Evolutionary conservation across 2,888 invertebrate genomes (phyloP).

Genomic region (Agrypnus murinus): DNA sequence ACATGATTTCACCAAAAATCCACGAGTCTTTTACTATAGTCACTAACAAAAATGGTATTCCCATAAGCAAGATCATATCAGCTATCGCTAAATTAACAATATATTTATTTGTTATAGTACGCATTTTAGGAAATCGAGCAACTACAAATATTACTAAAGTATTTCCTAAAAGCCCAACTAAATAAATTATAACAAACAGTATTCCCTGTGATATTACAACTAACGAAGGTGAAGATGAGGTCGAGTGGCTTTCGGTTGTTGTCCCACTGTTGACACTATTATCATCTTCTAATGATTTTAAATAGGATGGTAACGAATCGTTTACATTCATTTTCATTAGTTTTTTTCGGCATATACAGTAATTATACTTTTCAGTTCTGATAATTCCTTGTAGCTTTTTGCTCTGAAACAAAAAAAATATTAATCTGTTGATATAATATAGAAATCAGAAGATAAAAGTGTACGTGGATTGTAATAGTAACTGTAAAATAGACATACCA

Average conservation of each 20-base stretch:
- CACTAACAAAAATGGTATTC: conserved; percentile 90
- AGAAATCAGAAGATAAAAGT: too few relatives aligned
- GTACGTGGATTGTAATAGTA: too few relatives aligned
- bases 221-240: conserved; percentile 44
- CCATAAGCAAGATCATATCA: conserved; percentile 93
- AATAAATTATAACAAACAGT: conserved; percentile 87
- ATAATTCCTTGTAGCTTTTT: too few relatives aligned
- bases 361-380: too few relatives aligned
- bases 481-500: too few relatives aligned
- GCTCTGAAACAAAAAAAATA: too few relatives aligned
- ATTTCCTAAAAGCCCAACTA: conserved; percentile 91
- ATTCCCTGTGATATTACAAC: conserved; percentile 75
- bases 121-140: conserved; percentile 93
- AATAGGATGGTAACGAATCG: conserved; percentile 31
- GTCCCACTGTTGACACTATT: conserved; percentile 8
- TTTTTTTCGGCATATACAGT: too few relatives aligned
- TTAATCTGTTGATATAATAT: too few relatives aligned
- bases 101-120: conserved; percentile 95
- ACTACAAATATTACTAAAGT: conserved; percentile 94
- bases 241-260: conserved; percentile 20
- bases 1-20: conserved; percentile 92
- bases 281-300: too few relatives aligned
- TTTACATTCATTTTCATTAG: conserved; percentile 26
- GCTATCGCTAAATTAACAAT: conserved; percentile 95
- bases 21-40: conserved; percentile 88